These are phyloP conservation scores for Aplocera efformata DNA, from an alignment of 2,888 invertebrate genomes.

Conservation along the genomic window DNA sequence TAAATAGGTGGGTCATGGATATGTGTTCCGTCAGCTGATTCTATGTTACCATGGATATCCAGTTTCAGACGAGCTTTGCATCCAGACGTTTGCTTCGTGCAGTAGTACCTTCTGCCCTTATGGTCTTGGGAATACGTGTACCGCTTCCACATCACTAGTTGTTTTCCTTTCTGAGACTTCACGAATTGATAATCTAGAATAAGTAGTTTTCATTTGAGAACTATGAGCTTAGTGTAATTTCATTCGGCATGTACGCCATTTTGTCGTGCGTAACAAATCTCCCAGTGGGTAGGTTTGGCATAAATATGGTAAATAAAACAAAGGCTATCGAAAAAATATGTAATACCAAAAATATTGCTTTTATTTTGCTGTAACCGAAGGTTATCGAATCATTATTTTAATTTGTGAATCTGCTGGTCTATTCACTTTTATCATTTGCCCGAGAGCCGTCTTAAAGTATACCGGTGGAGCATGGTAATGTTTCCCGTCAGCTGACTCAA, in stretches of 20 bases:
- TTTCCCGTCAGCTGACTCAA: background rate
- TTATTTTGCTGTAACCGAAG: too few species aligned
- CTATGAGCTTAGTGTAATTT: too few species aligned
- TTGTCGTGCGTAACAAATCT: too few species aligned
- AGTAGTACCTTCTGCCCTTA: conserved; percentile 9
- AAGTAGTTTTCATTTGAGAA: background rate
- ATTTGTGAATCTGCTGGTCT: too few species aligned
- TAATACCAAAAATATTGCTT: too few species aligned
- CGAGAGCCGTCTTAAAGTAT: conserved; percentile 2
- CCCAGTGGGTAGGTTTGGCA: too few species aligned
- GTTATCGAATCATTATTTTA: background rate
- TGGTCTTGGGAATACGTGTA: conserved; percentile 13
- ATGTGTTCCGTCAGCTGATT: conserved; percentile 3
- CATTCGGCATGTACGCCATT: too few species aligned
- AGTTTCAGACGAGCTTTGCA: conserved; percentile 21
- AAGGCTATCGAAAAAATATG: too few species aligned
- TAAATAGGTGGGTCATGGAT: conserved; percentile 19
- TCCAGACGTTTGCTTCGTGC: conserved; percentile 4
- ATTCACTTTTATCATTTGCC: conserved; percentile 2
- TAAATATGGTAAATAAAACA: too few species aligned
- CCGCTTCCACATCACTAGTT: conserved; percentile 9
- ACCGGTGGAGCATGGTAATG: conserved; percentile 18
- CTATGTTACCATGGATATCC: conserved; percentile 3
- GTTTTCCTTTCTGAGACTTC: background rate
- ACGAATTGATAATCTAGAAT: background rate